phyloP scores from a whole-genome alignment of 2,888 invertebrate species.

The Stenchaetothrips biformis region DNA sequence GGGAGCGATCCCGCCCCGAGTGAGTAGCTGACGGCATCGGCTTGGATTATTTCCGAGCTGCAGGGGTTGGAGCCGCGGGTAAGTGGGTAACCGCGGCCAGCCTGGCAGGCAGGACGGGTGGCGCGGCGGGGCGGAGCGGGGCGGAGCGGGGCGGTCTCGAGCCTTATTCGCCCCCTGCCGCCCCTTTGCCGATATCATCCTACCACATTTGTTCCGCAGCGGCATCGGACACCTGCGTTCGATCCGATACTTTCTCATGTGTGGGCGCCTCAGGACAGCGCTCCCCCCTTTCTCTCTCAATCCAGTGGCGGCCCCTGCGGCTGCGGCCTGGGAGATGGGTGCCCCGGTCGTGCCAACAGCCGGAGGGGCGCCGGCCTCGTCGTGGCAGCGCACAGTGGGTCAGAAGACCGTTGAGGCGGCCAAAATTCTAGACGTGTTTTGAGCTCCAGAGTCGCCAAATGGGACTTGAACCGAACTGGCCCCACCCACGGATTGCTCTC shows the following conservation, averaged over 20 bases:
- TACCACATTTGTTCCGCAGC: neutral
- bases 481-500: too few relatives aligned
- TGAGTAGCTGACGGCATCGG: too few relatives aligned
- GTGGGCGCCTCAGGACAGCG: neutral
- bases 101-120: neutral
- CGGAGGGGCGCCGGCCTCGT: too few relatives aligned
- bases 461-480: too few relatives aligned
- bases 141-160: neutral
- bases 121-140: neutral
- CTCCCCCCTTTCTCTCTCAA: neutral
- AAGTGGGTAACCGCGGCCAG: neutral
- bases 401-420: too few relatives aligned
- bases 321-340: neutral
- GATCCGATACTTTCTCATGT: conserved; percentile 6
- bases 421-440: too few relatives aligned
- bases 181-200: neutral
- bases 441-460: too few relatives aligned
- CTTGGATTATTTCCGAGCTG: too few relatives aligned
- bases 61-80: too few relatives aligned
- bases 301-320: neutral
- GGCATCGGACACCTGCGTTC: neutral
- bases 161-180: neutral
- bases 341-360: neutral
- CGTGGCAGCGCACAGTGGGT: too few relatives aligned
- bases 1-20: neutral